A percentile compares a stretch with the other conserved stretches of the same genome.
Conservation (phyloP, 2,113 vertebrate genomes). For the cattle (Bos taurus) region ARS-UCD2.0 NC_037348.1:65754501-65755000, state of each 20-base stretch:
- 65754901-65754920: not conserved
- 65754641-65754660: accelerated
- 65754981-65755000: not conserved
- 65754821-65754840: accelerated
- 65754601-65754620: accelerated
- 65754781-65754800: constrained; percentile 17
- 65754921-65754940: not conserved
- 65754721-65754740: accelerated
- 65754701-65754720: not conserved
- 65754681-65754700: not conserved
- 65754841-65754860: constrained; percentile 8
- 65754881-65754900: not conserved
- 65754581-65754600: not conserved
- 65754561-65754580: not conserved
- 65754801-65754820: not conserved
- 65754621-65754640: accelerated
- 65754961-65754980: no score
- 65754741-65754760: not conserved
- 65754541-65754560: not conserved
- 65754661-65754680: accelerated
- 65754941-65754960: accelerated
- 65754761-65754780: constrained; percentile 22
- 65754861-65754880: not conserved
- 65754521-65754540: not conserved
- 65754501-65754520: not conserved